Base-by-base conservation (phyloP, 1,140 invertebrate species). In the Eciton burchellii region DNA sequence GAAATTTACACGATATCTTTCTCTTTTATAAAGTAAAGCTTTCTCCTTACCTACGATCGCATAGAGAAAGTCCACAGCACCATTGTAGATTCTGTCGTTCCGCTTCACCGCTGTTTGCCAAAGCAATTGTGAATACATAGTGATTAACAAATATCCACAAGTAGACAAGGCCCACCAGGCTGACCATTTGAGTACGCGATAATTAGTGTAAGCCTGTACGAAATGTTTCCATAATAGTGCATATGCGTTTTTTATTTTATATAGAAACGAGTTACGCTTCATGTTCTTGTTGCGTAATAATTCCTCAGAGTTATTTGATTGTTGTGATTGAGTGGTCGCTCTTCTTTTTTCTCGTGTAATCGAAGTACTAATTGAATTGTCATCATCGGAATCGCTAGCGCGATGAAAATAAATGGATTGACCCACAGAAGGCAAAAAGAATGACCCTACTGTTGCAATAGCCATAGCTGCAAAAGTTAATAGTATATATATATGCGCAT, bases 131-230 rank as follows among this genome's bases (percentile, higher is more conserved):
- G 97, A 95, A 90, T 98, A 98, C 65, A 95, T 96, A 81, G 96
- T 95, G 9, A 97, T 95, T 93, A 98, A 97, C n/a, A 97, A 95
- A 94, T 96, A 97, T 14, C 97, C 97, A 85, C 97, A 97, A n/a
- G 97, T 95, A 0, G 96, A 95, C 26, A 96, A 94, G 0, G 97
- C 96, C 95, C 97, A 98, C 96, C 98, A 98, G n/a, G 97, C 90
- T 0, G 97, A 98, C 98, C 98, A 99, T 90, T 97, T 97, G 0
- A 98, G 47, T 5, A 98, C 95, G 66, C 96, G 95, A 0, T 90
- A 87, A 90, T 97, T 96, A 0, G 95, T 95, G 92, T 97, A 98
- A 41, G 97, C 96, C 45, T 94, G 91, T 54, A 95, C 92, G 62
- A 97, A 96, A 93, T 98, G 97, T 16, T 93, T 90, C 95, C 95